phyloP scores from a whole-genome alignment of 2,888 invertebrate species.

The Junonia oenone region DNA sequence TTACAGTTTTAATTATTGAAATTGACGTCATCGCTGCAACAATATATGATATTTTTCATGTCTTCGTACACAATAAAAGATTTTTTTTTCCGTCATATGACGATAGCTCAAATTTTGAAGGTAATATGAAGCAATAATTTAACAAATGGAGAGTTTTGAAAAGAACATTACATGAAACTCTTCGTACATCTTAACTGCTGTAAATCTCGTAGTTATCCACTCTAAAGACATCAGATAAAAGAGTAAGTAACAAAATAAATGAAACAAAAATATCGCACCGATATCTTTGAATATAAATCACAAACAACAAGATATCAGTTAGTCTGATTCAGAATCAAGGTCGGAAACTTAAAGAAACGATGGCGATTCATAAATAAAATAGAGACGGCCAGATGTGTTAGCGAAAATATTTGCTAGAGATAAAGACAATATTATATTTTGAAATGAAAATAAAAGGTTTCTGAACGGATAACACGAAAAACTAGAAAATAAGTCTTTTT shows the following conservation, averaged over 20 bases:
- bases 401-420: conserved; percentile 36
- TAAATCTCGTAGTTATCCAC: neutral
- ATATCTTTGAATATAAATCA: conserved; percentile 35
- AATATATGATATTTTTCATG: neutral
- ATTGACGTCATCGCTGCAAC: neutral
- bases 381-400: conserved; percentile 44
- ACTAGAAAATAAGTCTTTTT: neutral
- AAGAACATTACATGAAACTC: neutral
- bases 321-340: conserved; percentile 43
- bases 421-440: conserved; percentile 43
- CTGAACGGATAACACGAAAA: conserved; percentile 29
- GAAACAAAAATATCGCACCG: conserved; percentile 8
- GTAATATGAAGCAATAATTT: neutral
- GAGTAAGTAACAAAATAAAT: neutral
- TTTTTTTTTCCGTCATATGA: no score
- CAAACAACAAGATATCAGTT: conserved; percentile 34
- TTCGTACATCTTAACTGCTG: neutral
- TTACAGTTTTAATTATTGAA: conserved; percentile 1
- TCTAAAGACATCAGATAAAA: conserved; percentile 1
- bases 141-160: neutral
- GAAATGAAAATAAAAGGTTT: conserved; percentile 43
- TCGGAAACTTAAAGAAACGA: conserved; percentile 40
- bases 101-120: neutral
- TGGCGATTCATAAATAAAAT: conserved; percentile 52
- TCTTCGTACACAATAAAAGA: neutral